A percentile compares a stretch with the other conserved stretches of the same genome.
These are phyloP conservation scores for Magallana gigas DNA, from an alignment of 1,140 invertebrate genomes.

Conservation along the genomic window DNA sequence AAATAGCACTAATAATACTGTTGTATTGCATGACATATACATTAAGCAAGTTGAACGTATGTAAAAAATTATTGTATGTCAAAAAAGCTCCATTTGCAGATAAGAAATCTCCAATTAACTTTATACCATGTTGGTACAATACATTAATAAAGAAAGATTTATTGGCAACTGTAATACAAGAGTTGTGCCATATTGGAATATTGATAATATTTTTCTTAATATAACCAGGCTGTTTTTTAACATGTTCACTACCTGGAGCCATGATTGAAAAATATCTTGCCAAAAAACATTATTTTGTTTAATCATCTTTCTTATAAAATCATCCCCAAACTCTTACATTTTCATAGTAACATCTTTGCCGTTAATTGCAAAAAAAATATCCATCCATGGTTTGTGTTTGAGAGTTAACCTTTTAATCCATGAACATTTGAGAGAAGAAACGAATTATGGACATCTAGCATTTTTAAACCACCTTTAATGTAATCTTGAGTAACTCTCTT, in stretches of 20 bases:
- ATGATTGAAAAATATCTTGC: conserved; percentile 45
- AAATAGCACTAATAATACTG: background rate
- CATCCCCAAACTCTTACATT: conserved; percentile 36
- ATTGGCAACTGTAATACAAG: no score
- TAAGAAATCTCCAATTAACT: no score
- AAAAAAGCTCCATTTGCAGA: no score
- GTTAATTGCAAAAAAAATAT: conserved; percentile 15
- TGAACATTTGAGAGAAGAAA: conserved; percentile 36
- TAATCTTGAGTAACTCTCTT: background rate
- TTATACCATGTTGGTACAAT: no score
- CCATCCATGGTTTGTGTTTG: background rate
- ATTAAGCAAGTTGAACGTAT: background rate
- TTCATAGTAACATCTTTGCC: conserved; percentile 5
- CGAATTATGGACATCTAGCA: no score
- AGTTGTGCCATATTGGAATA: no score
- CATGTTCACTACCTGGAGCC: background rate
- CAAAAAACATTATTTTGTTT: conserved; percentile 28
- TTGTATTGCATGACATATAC: background rate
- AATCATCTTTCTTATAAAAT: background rate
- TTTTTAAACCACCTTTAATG: conserved; percentile 7
- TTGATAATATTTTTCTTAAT: no score
- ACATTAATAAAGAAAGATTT: no score
- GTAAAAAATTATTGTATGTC: background rate
- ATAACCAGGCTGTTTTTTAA: no score
- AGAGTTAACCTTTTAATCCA: conserved; percentile 44